Evolutionary conservation across 1,140 invertebrate genomes (phyloP).

Genomic region (Pantala flavescens): DNA sequence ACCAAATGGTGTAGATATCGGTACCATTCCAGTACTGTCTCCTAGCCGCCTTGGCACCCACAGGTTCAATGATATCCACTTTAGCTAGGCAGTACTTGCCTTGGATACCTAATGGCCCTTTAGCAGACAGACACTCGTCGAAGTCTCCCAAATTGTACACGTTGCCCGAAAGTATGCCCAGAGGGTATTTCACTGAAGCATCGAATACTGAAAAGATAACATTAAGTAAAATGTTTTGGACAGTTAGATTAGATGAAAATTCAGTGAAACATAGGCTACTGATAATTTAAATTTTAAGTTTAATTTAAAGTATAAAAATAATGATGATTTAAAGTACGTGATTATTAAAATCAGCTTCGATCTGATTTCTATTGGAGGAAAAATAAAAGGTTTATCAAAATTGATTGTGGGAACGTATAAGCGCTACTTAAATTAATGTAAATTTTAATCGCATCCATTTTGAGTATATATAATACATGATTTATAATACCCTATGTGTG

Average conservation of each 20-base stretch:
- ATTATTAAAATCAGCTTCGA: background rate
- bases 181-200: background rate
- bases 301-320: background rate
- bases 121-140: constrained; percentile 11
- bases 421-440: too few relatives aligned
- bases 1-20: background rate
- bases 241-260: too few relatives aligned
- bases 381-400: background rate
- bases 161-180: constrained; percentile 1
- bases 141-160: constrained; percentile 12
- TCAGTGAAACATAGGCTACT: background rate
- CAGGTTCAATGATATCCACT: constrained; percentile 38
- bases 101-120: constrained; percentile 35
- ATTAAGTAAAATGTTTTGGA: too few relatives aligned
- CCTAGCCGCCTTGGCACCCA: background rate
- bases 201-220: constrained; percentile 7
- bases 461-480: too few relatives aligned
- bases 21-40: background rate
- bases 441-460: too few relatives aligned
- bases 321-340: background rate
- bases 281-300: background rate
- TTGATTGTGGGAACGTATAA: too few relatives aligned
- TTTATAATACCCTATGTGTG: too few relatives aligned
- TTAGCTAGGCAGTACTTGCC: constrained; percentile 57
- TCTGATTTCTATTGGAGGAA: background rate